A percentile compares a stretch with the other conserved stretches of the same genome.
Conservation (phyloP, 2,797 vertebrate species). For the Acomys russatus region DNA sequence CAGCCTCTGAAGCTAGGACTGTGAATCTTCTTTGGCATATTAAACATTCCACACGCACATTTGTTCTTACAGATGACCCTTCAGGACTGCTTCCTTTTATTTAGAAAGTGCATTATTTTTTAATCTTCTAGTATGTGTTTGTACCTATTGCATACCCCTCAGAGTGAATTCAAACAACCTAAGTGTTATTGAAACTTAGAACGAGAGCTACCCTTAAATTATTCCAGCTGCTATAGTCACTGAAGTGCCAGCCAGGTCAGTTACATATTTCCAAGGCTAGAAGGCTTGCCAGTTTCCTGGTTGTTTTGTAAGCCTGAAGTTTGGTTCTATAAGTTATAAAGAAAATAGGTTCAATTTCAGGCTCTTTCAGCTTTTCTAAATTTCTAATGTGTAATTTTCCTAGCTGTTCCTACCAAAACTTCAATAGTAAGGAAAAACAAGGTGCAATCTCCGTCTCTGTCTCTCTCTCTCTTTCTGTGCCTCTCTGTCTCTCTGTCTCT, state of each 20-base stretch:
- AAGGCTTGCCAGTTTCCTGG: slow-evolving; percentile 46
- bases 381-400: neutral
- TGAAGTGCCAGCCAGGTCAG: slow-evolving; percentile 42
- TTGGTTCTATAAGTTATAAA: slow-evolving; percentile 40
- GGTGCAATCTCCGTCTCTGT: neutral
- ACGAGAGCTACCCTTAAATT: slow-evolving; percentile 47
- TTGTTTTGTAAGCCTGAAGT: slow-evolving; percentile 55
- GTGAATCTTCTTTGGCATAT: slow-evolving; percentile 72
- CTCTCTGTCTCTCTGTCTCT: neutral
- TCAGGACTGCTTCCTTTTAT: slow-evolving; percentile 56
- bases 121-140: slow-evolving; percentile 26
- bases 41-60: slow-evolving; percentile 33
- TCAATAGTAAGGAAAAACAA: slow-evolving; percentile 59
- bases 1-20: slow-evolving; percentile 30
- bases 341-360: slow-evolving; percentile 48
- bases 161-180: slow-evolving; percentile 62
- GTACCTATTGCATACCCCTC: slow-evolving; percentile 40
- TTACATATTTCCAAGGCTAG: slow-evolving; percentile 50
- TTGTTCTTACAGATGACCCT: slow-evolving; percentile 45
- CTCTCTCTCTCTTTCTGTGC: neutral
- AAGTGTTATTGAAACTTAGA: slow-evolving; percentile 61
- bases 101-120: slow-evolving; percentile 52
- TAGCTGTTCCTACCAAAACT: slow-evolving; percentile 57
- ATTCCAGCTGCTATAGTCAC: slow-evolving; percentile 35
- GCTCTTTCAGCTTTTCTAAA: slow-evolving; percentile 59